Base-by-base conservation (phyloP, 2,888 invertebrate genomes). In the Hesperia comma region DNA sequence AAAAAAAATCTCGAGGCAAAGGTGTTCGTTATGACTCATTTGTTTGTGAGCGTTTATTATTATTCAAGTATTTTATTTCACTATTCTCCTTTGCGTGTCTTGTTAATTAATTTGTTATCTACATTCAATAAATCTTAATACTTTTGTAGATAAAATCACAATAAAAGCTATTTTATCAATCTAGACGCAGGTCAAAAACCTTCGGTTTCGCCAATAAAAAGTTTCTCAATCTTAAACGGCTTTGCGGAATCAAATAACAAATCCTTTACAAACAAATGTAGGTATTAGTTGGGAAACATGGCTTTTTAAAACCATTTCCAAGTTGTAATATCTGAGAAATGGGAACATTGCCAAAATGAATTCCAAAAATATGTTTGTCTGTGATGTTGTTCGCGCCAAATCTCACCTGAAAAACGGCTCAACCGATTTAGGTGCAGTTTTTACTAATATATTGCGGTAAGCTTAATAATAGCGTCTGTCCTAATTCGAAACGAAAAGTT, bases 111-210 rank as follows among this genome's bases (percentile, higher is more conserved):
- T 41, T 26, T 26, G 26, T 49, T 49, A 49, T 49, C 19, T 49
- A 12, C 4, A 21, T 4, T 0, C 49, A 12, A 49, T 49, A 49
- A 49, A 49, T 49, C 49, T 49, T 49, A 19, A 19, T 19, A 10
- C 17, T 19, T n/a, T 12, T 21, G n/a, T 19, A 49, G 49, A 49
- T 49, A 49, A 21, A 19, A 19, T 19, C 19, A 49, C 49, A 49
- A 19, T 49, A 32, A 53, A 32, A 32, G 53, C 6, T n/a, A 32
- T 53, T 53, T 32, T 32, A n/a, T 32, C 6, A n/a, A 53, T 53
- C 32, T 14, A 53, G 53, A 32, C 32, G 32, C 26, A 6, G 53
- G 53, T 53, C 53, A n/a, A 53, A 53, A 53, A 53, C 53, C 53
- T 32, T n/a, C 8, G 7, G 53, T n/a, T 5, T 26, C 32, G n/a